Conservation (phyloP, 2,888 invertebrate species). For the Crepidodera aurea region DNA sequence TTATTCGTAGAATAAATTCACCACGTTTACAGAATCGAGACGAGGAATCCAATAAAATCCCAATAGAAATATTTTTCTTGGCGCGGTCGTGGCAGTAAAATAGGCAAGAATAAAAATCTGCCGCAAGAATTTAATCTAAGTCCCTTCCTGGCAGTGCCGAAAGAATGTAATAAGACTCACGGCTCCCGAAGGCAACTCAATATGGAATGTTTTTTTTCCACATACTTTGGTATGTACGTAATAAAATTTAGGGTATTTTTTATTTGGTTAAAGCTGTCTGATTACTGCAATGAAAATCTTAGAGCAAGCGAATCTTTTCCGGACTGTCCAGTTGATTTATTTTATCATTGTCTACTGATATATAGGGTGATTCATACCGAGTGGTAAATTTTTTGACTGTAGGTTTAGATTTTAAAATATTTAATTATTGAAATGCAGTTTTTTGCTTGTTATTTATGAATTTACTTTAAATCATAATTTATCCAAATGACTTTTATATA, state of each 20-base stretch:
- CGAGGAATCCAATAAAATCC: constrained; percentile 21
- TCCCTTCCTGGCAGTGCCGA: constrained; percentile 15
- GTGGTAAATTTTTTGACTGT: too few relatives aligned
- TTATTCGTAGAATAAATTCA: too few relatives aligned
- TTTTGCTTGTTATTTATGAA: too few relatives aligned
- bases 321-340: too few relatives aligned
- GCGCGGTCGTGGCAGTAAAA: constrained; percentile 1
- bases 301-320: too few relatives aligned
- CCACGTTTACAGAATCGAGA: too few relatives aligned
- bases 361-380: too few relatives aligned
- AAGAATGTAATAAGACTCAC: constrained; percentile 24
- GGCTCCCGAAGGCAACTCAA: neutral
- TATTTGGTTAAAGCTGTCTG: constrained; percentile 1
- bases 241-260: constrained; percentile 13
- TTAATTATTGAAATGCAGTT: too few relatives aligned
- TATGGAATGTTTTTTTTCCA: constrained; percentile 19
- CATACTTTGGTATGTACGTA: neutral
- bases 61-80: constrained; percentile 23
- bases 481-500: too few relatives aligned
- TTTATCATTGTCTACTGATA: too few relatives aligned
- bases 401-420: too few relatives aligned
- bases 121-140: constrained; percentile 27
- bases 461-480: too few relatives aligned
- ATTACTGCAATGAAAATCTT: constrained; percentile 3
- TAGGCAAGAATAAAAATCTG: constrained; percentile 19